Base-by-base conservation (phyloP, 2,113 vertebrate species). In the Salvelinus alpinus region DNA sequence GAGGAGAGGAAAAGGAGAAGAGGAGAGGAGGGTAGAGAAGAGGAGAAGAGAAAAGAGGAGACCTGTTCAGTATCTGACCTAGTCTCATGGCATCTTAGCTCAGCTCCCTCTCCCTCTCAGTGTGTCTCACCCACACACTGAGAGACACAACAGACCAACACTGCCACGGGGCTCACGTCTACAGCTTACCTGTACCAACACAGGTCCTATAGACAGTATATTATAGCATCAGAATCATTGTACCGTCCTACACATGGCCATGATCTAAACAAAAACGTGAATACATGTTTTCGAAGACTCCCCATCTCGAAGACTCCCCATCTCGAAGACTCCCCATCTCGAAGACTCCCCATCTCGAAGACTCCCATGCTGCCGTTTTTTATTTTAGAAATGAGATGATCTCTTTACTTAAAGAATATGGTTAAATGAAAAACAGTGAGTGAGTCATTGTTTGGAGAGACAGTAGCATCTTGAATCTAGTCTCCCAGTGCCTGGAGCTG, bases 381-480 rank as follows among this genome's bases (percentile, higher is more conserved):
- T 24, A 1, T 22, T 62, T 62, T 11, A 2, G 3, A 91, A 86
- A 91, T 90, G 88, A 85, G 83, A 91, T 86, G 87, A 82, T 87
- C 29, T 88, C 6, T 13, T 38, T 44, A 6, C 31, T 18, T 34
- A 8, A 27, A 62, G 31, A 59, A 67, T 20, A 34, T 34, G 65
- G 59, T 22, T 54, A 14, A 14, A 18, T 54, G 27, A 25, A 64
- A 27, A 29, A 65, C 24, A 65, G 24, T 14, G 12, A 65, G 9
- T 13, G 64, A 27, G 62, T 64, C 62, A n/a, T 22, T 70, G 13
- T 70, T 13, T 62, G 29, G 84, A 60, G 84, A 83, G 88, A 91
- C 91, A 90, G 87, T 86, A 84, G 85, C 78, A 80, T 87, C 86
- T 92, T 92, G 89, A 90, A 90, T 84, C 84, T 85, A 89, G 51